phyloP scores from a whole-genome alignment of 1,140 invertebrate genomes.

The Solen grandis region DNA sequence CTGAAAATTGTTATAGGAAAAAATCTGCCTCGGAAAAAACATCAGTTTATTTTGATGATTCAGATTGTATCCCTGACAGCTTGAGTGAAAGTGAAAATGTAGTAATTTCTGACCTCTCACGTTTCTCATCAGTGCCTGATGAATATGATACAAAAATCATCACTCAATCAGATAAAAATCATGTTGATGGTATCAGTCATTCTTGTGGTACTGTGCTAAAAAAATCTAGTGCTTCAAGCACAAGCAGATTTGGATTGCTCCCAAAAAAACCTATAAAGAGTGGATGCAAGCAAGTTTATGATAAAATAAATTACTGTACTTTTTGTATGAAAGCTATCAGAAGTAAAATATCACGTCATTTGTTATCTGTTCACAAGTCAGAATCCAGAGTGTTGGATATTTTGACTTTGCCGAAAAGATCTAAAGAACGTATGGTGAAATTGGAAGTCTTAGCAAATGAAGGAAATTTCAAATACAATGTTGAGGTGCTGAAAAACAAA shows the following conservation, averaged over 20 bases:
- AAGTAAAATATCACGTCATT: conserved; percentile 38
- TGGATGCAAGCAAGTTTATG: conserved; percentile 46
- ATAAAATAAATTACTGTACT: conserved; percentile 45
- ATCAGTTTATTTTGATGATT: neutral
- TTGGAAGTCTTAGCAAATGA: conserved; percentile 51
- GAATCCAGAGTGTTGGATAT: conserved; percentile 30
- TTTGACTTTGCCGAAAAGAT: conserved; percentile 17
- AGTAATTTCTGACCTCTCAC: neutral
- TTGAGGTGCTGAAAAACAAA: conserved; percentile 27
- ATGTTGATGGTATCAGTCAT: neutral
- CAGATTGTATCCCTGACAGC: neutral
- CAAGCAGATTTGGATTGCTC: conserved; percentile 13
- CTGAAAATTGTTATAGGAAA: neutral
- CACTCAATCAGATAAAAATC: neutral
- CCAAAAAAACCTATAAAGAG: conserved; percentile 27
- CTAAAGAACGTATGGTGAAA: conserved; percentile 30
- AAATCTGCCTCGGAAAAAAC: neutral
- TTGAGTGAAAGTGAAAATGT: neutral
- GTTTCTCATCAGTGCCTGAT: neutral
- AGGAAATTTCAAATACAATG: conserved; percentile 54
- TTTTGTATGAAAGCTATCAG: conserved; percentile 44
- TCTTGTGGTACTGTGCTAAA: neutral
- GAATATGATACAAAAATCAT: neutral
- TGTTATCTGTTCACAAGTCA: conserved; percentile 26
- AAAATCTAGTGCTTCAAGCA: neutral